These are phyloP conservation scores for Thamnophis sirtalis DNA, from an alignment of 2,113 vertebrate genomes.

Conservation along the genomic window DNA sequence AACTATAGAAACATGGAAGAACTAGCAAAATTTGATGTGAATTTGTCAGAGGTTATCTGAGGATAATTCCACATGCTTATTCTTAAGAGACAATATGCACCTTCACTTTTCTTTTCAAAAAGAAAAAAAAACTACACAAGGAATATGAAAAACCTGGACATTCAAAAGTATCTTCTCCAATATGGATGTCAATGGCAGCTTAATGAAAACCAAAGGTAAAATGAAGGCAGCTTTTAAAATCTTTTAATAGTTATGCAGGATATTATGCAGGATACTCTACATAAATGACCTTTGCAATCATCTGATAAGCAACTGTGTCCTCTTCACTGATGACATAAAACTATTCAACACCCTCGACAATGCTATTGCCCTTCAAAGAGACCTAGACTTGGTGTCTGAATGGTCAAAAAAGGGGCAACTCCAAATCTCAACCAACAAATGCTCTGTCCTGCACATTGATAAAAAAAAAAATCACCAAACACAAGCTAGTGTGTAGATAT, in stretches of 20 bases:
- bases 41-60: background rate
- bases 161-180: background rate
- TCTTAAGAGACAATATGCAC: background rate
- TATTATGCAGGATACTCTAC: too few relatives aligned
- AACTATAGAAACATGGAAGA: background rate
- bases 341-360: too few relatives aligned
- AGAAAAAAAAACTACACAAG: background rate
- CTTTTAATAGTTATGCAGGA: background rate
- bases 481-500: too few relatives aligned
- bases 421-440: too few relatives aligned
- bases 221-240: background rate
- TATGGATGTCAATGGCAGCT: background rate
- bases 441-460: too few relatives aligned
- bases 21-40: background rate
- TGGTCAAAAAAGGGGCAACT: too few relatives aligned
- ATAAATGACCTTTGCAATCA: too few relatives aligned
- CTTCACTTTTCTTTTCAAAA: background rate
- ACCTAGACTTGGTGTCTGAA: too few relatives aligned
- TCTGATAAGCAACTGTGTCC: too few relatives aligned
- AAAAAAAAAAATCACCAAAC: too few relatives aligned
- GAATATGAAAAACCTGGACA: background rate
- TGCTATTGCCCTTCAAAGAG: too few relatives aligned
- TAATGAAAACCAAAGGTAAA: background rate
- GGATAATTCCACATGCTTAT: background rate
- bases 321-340: too few relatives aligned